Percentiles rank a stretch among this genome's conserved stretches.
Evolutionary conservation across 1,140 invertebrate species (phyloP).

Genomic region (Drosophila novamexicana): DNA sequence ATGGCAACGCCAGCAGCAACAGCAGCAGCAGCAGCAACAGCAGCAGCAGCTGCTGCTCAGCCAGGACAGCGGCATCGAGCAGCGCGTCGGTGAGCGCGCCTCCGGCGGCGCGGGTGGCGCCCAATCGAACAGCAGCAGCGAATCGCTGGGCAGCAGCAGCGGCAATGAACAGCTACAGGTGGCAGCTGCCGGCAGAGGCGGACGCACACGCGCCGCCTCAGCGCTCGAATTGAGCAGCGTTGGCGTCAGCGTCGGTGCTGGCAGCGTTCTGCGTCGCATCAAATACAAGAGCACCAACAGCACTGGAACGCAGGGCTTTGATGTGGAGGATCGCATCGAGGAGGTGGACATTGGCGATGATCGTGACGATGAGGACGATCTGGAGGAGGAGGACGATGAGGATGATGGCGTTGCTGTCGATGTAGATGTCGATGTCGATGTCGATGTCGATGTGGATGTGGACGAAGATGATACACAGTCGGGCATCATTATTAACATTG

Average conservation of each 20-base stretch:
- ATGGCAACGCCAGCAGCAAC: conserved; percentile 58
- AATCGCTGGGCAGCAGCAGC: conserved; percentile 66
- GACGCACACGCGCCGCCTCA: conserved; percentile 59
- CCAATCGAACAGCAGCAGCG: conserved; percentile 67
- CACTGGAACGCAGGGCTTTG: conserved; percentile 71
- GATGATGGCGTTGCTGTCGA: conserved; percentile 60
- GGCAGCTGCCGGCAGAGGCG: not conserved
- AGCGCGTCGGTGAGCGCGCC: conserved; percentile 37
- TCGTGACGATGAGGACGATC: conserved; percentile 39
- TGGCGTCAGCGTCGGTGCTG: conserved; percentile 8
- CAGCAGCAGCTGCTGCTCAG: conserved; percentile 66
- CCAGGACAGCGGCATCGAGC: conserved; percentile 81
- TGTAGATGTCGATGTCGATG: conserved; percentile 56
- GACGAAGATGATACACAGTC: conserved; percentile 64
- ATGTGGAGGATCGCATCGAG: conserved; percentile 81
- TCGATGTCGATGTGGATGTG: conserved; percentile 45
- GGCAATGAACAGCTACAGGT: conserved; percentile 20
- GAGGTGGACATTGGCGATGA: conserved; percentile 74
- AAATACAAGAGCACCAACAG: conserved; percentile 79
- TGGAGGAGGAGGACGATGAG: conserved; percentile 52
- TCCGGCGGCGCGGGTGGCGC: conserved; percentile 22
- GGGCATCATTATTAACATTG: conserved; percentile 65
- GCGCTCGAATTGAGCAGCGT: conserved; percentile 61
- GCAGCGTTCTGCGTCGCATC: conserved; percentile 60
- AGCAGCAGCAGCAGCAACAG: conserved; percentile 42